Percentiles rank a stretch among this genome's conserved stretches.
Conservation (phyloP, 1,140 invertebrate species). For the Olivierus martensii region DNA sequence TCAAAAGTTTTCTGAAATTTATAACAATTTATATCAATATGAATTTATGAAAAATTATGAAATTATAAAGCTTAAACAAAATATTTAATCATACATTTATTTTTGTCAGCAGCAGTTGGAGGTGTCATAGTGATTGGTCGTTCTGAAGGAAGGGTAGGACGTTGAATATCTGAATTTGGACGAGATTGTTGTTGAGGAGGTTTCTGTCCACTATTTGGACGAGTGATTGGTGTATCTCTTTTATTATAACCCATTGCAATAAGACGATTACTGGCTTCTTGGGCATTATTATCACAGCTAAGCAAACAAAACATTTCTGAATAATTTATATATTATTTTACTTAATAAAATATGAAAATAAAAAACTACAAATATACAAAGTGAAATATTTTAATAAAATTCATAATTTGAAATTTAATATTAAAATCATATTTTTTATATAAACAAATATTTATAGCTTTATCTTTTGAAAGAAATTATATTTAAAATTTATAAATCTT, state of each 20-base stretch:
- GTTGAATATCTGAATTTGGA: slow-evolving; percentile 9
- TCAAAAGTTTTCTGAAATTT: slow-evolving; percentile 1
- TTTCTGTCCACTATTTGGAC: slow-evolving; percentile 31
- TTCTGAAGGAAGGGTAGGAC: slow-evolving; percentile 19
- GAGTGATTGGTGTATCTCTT: slow-evolving; percentile 38
- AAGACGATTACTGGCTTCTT: slow-evolving; percentile 63
- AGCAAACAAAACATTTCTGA: slow-evolving; percentile 23
- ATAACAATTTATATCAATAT: too few species aligned
- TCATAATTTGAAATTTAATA: too few species aligned
- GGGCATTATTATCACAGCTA: slow-evolving; percentile 74
- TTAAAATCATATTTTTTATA: too few species aligned
- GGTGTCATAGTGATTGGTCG: slow-evolving; percentile 31
- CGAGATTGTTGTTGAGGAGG: slow-evolving; percentile 18
- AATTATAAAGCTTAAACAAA: too few species aligned
- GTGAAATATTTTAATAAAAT: too few species aligned
- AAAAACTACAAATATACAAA: too few species aligned
- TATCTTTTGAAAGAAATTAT: too few species aligned
- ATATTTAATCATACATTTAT: slow-evolving; percentile 43
- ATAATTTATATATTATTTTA: too few species aligned
- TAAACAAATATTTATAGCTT: too few species aligned
- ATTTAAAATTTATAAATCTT: too few species aligned
- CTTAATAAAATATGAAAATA: too few species aligned
- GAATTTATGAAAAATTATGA: too few species aligned
- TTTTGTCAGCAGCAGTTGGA: slow-evolving; percentile 53
- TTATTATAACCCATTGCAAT: slow-evolving; percentile 65